Evolutionary conservation across 2,797 vertebrate species (phyloP), one percentile per base, ranked within the genome.

Genomic region (Arremon aurantiirostris): DNA sequence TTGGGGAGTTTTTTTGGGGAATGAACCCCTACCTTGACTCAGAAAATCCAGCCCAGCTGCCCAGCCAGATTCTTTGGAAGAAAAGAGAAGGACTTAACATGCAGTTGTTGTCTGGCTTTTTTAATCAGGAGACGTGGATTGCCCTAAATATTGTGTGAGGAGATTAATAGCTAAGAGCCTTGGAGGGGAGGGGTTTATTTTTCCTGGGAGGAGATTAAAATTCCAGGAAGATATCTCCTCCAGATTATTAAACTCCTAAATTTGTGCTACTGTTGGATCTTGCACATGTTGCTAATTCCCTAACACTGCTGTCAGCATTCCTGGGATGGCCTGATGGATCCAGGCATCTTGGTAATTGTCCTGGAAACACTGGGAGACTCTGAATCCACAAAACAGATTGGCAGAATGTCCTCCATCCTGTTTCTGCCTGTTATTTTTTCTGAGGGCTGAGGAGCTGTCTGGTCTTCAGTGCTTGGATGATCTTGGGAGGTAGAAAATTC

Each of bases 241-340:
- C 79, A 93, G 89, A 96, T 96, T 82, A 96, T 95, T 96, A 95
- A 96, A 95, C 86, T 83, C 79, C 69, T 94, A 91, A 89, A 92
- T 95, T 95, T 95, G 73, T 78, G 78, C 84, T 59, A 14, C 79
- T n/a, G 55, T 83, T 81, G 72, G 91, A 93, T 94, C 90, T 94
- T 86, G 49, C 92, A 90, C 94, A 89, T 59, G 44, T 92, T 93
- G 95, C 93, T 93, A 87, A 92, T 96, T 69, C 84, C 92, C 86
- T 72, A 72, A 65, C 90, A 8, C 83, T 49, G 73, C 92, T 92
- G 90, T 91, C 95, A 93, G 96, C 91, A 55, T 79, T 94, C 32
- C 7, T 41, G 70, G 55, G 57, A 82, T 55, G 92, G 75, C 73
- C 95, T 87, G 94, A 92, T 80, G 84, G 75, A 75, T 93, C 53